Base-by-base conservation (phyloP, 2,797 vertebrate genomes). In the Lutjanus argentimaculatus region DNA sequence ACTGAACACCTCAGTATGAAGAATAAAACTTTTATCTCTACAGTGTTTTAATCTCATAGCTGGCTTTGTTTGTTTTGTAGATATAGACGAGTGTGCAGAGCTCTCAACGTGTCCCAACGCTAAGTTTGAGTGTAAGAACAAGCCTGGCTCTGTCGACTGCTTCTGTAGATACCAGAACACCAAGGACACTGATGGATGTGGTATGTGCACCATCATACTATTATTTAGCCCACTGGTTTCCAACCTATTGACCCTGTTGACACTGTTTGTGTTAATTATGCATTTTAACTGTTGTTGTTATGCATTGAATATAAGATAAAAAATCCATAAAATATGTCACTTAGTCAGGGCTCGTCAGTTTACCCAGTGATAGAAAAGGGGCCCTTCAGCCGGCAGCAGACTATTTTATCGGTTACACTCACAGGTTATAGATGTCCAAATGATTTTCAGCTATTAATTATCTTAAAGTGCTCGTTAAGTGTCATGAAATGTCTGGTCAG, bases 81-180 rank as follows among this genome's bases (percentile, higher is more conserved):
- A 97, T 86, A 93, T 94, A 52, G 81, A 97, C 67, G 96, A 97
- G 88, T 97, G 96, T 82, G 81, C 80, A n/a, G 65, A 85, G 6
- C 86, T 93, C 6, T 78, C 85, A 4, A 86, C 93, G 13, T 97
- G 96, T 72, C 88, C 91, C 30, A 97, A 94, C 61, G 96, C 96
- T 30, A 97, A 97, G 82, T 96, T 92, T 79, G 95, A 96, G 85
- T 97, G 96, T 67, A 88, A 91, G 87, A 97, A 97, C 92, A 92
- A 57, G 2, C 81, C 73, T 0, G 96, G 96, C 46, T 96, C 96
- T 1, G 89, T 90, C 10, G 75, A 79, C 17, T 97, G 96, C 82
- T 75, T 87, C 70, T 97, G 96, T 40, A 93, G 95, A 78, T 97
- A 97, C 89, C 87, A 93, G 64, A 92, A 81, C 22, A 67, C 75